phyloP scores from a whole-genome alignment of 2,888 invertebrate species.

The Andricus quercusramuli region DNA sequence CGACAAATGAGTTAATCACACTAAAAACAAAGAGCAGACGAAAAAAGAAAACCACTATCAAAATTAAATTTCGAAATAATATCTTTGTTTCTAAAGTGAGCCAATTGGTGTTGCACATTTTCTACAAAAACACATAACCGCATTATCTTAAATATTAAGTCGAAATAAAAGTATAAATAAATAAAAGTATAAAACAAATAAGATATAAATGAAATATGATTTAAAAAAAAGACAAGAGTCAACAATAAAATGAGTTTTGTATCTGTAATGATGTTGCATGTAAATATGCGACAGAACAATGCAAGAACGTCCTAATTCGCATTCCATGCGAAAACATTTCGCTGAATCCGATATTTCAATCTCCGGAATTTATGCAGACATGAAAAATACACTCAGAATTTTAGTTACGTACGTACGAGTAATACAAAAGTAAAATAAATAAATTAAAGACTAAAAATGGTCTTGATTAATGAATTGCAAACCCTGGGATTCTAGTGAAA shows the following conservation, averaged over 20 bases:
- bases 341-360: neutral
- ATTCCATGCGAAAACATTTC: slow-evolving; percentile 28
- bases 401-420: neutral
- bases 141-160: neutral
- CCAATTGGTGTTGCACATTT: slow-evolving; percentile 70
- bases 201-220: neutral
- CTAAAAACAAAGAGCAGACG: slow-evolving; percentile 35
- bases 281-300: slow-evolving; percentile 31
- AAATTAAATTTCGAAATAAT: slow-evolving; percentile 25
- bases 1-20: neutral
- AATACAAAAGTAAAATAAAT: neutral
- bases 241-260: neutral
- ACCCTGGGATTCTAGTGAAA: neutral
- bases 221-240: neutral
- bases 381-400: neutral
- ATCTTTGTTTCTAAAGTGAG: slow-evolving; percentile 53
- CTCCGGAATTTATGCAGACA: neutral
- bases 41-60: neutral
- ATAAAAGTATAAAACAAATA: too few species aligned
- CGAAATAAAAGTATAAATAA: neutral
- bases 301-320: slow-evolving; percentile 33
- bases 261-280: slow-evolving; percentile 3
- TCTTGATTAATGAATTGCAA: neutral
- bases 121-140: slow-evolving; percentile 51
- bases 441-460: neutral